Percentiles rank a stretch among this genome's conserved stretches.
phyloP scores from a whole-genome alignment of 23 tunicate species.

The Styela clava region DNA sequence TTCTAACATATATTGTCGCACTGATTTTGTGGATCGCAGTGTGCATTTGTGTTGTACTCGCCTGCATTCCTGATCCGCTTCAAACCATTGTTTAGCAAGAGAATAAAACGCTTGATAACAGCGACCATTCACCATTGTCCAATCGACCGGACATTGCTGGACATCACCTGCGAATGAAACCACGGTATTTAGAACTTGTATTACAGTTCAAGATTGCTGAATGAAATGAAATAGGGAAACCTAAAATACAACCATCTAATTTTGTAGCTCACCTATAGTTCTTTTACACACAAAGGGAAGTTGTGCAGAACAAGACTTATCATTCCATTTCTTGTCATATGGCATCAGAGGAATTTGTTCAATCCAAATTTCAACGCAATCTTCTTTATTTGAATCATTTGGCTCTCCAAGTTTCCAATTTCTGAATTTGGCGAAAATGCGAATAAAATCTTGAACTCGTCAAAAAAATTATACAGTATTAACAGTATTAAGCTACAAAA shows the following conservation, averaged over 20 bases:
- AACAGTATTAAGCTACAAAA: too few species aligned
- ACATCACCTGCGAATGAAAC: conserved; percentile 27
- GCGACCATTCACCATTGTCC: conserved; percentile 15
- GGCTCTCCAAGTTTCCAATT: conserved; percentile 21
- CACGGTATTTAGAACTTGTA: too few species aligned
- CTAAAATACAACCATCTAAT: too few species aligned
- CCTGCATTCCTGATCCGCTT: conserved; percentile 64
- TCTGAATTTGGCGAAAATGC: not conserved
- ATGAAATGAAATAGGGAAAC: too few species aligned
- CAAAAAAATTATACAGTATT: too few species aligned
- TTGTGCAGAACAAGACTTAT: not conserved
- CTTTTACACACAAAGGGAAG: not conserved
- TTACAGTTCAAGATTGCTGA: too few species aligned
- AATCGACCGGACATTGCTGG: conserved; percentile 44
- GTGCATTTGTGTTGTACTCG: conserved; percentile 7
- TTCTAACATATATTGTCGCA: too few species aligned
- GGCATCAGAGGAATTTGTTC: not conserved
- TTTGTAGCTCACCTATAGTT: not conserved
- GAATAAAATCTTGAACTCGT: too few species aligned
- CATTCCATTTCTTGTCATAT: conserved; percentile 19
- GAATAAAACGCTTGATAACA: conserved; percentile 37
- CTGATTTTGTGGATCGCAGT: too few species aligned
- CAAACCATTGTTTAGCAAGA: conserved; percentile 34
- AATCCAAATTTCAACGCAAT: conserved; percentile 20
- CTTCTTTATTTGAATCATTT: conserved; percentile 5